Percentiles rank a stretch among this genome's conserved stretches.
Evolutionary conservation across 2,797 vertebrate genomes (phyloP).

Genomic region (Antrozous pallidus): DNA sequence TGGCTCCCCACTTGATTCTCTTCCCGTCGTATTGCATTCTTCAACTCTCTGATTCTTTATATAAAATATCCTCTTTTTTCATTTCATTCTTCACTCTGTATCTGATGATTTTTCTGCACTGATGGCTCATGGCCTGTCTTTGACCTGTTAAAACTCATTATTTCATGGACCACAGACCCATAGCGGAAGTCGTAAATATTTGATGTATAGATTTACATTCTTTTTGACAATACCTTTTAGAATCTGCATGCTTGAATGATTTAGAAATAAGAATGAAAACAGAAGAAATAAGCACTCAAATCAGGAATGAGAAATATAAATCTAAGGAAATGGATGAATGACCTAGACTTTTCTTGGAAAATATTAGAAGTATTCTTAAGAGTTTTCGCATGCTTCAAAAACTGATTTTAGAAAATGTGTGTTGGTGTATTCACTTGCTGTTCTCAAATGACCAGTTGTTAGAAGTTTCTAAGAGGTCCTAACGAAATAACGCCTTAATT

Average conservation of each 20-base stretch:
- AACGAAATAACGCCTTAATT: background rate
- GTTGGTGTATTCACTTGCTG: background rate
- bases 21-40: background rate
- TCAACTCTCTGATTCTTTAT: background rate
- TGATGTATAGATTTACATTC: background rate
- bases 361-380: background rate
- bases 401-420: background rate
- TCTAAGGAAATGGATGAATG: background rate
- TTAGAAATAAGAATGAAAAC: slow-evolving; percentile 29
- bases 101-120: background rate
- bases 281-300: background rate
- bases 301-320: background rate
- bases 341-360: slow-evolving; percentile 25
- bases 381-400: slow-evolving; percentile 21
- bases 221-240: slow-evolving; percentile 21
- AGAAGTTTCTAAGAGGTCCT: background rate
- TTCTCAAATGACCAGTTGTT: background rate
- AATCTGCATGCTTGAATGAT: background rate
- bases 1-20: background rate
- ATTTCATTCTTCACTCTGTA: background rate
- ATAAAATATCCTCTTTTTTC: background rate
- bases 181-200: background rate
- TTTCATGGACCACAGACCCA: background rate
- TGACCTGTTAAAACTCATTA: background rate
- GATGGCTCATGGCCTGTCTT: background rate